These are phyloP conservation scores for Alexandromys fortis DNA, from an alignment of 2,113 vertebrate species.

Conservation along the genomic window DNA sequence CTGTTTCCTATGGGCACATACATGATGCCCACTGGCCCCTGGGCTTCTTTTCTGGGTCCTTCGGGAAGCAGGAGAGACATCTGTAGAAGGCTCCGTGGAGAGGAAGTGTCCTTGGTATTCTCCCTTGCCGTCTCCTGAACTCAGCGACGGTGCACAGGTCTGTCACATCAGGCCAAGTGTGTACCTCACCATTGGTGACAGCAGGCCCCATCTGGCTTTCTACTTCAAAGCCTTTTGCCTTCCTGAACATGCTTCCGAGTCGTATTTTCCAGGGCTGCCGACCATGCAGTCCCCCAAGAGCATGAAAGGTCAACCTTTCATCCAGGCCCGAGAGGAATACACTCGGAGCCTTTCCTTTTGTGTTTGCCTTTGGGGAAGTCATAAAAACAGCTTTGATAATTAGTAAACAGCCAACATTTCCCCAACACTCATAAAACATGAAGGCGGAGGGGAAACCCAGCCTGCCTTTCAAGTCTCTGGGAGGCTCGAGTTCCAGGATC, in stretches of 20 bases:
- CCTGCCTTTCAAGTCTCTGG: slow-evolving; percentile 78
- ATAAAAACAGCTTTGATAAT: slow-evolving; percentile 86
- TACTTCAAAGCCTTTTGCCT: slow-evolving; percentile 83
- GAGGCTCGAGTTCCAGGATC: slow-evolving; percentile 65
- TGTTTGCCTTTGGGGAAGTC: slow-evolving; percentile 81
- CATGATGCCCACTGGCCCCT: not conserved
- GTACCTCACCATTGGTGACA: slow-evolving; percentile 42
- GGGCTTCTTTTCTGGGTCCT: not conserved
- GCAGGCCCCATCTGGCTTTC: slow-evolving; percentile 73
- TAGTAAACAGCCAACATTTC: slow-evolving; percentile 83
- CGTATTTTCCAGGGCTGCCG: slow-evolving; percentile 76
- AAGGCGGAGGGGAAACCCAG: slow-evolving; percentile 77
- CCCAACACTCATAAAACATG: slow-evolving; percentile 82
- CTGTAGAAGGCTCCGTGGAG: not conserved
- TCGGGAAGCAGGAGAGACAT: not conserved
- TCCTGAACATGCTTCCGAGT: slow-evolving; percentile 74
- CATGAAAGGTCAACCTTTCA: slow-evolving; percentile 84
- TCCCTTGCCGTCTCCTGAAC: not conserved
- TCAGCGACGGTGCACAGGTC: not conserved
- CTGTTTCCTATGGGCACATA: slow-evolving; percentile 3
- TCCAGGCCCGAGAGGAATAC: slow-evolving; percentile 69
- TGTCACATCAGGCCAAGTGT: not conserved
- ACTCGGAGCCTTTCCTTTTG: slow-evolving; percentile 74
- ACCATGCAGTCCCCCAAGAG: slow-evolving; percentile 69
- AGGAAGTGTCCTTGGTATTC: not conserved